Base-by-base conservation (phyloP, 2,113 vertebrate genomes). In the Oplegnathus fasciatus region DNA sequence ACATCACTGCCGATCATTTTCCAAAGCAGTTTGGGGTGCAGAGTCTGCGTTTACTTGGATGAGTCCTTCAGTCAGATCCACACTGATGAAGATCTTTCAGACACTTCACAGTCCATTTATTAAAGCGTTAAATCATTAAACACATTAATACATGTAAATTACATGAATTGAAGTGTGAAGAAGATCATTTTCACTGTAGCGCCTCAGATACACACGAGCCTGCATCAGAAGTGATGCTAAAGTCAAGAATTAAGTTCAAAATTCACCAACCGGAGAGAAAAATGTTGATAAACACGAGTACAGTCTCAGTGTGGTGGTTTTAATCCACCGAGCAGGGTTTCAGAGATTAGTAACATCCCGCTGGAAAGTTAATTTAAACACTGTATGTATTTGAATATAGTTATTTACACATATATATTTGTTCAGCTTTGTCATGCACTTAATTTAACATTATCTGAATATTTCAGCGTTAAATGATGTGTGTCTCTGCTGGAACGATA, bases 161-260 rank as follows among this genome's bases (percentile, higher is more conserved):
- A 84, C 84, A 72, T 60, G 80, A 86, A 74, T 30, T 78, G 83
- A 60, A 82, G 90, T 91, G 90, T 91, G 90, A 91, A 89, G 70
- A 62, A 44, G 75, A 80, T 83, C 14, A 67, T 86, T 87, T 83
- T 78, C 68, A n/a, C 20, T 3, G 74, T 81, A 32, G 65, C n/a
- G 55, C 50, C 70, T 48, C 78, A 8, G 9, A 83, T 32, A 61
- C 76, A 54, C 80, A 28, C 4, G 2, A 2, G 46, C 64, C 18
- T 0, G 67, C 71, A 69, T 81, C 89, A n/a, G 74, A 84, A 85
- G 82, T 64, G 66, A 85, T 34, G 7, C 60, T 30, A 18, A 82
- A 86, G 80, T 88, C 11, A 24, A 67, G 48, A 84, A 74, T 82
- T 58, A 87, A 83, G 66, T 89, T 89, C 42, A 85, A 85, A 65